Percentiles rank a stretch among this genome's conserved stretches.
Conservation (phyloP, 1,140 invertebrate species). For the Bombus ignitus region DNA sequence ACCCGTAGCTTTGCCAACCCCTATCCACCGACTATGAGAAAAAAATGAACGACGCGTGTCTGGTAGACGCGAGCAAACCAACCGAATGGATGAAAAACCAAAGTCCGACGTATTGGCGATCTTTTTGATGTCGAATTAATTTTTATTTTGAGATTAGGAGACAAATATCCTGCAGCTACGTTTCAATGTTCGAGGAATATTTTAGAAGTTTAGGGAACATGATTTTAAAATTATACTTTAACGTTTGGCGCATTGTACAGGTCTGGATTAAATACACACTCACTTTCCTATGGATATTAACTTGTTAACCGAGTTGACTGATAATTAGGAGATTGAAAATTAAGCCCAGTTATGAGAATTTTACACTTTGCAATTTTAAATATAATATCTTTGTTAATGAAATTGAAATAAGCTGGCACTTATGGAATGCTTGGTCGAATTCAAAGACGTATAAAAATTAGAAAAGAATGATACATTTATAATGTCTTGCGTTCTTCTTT, state of each 20-base stretch:
- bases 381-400: no score
- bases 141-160: background rate
- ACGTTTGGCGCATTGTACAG: background rate
- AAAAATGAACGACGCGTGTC: slow-evolving; percentile 29
- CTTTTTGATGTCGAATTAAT: background rate
- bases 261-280: no score
- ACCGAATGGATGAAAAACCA: background rate
- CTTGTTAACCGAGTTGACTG: no score
- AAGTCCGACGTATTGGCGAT: background rate
- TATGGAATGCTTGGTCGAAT: no score
- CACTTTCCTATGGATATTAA: rapidly evolving
- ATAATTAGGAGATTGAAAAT: no score
- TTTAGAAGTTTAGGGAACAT: background rate
- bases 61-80: slow-evolving; percentile 6
- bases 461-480: no score
- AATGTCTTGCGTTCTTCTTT: no score
- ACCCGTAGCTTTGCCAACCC: background rate
- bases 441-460: no score
- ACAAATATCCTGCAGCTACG: background rate
- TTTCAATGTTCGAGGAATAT: background rate
- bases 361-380: no score
- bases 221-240: background rate
- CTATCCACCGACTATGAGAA: background rate
- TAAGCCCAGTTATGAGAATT: no score
- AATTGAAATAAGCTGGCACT: no score